A percentile compares a stretch with the other conserved stretches of the same genome.
These are phyloP conservation scores for Melikaiella ostensackeni DNA, from an alignment of 2,888 invertebrate genomes.

Conservation along the genomic window DNA sequence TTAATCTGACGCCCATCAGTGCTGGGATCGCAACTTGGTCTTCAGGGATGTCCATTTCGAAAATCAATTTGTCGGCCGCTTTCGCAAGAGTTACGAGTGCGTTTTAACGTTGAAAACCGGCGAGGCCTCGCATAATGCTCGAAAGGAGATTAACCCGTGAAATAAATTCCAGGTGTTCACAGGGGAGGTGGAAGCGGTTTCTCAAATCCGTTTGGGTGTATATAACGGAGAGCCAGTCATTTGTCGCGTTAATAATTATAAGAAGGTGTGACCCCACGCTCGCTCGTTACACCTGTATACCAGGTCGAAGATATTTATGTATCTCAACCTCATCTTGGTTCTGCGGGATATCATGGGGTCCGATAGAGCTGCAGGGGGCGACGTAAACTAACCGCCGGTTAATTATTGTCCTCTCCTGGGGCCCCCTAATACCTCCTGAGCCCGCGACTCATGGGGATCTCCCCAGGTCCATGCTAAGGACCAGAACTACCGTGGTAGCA, in stretches of 20 bases:
- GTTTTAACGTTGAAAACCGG: conserved; percentile 34
- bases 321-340: conserved; percentile 30
- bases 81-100: conserved; percentile 34
- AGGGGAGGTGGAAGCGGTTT: conserved; percentile 17
- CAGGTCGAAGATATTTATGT: conserved; percentile 29
- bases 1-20: conserved; percentile 20
- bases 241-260: conserved; percentile 77
- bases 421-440: neutral
- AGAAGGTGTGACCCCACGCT: conserved; percentile 67
- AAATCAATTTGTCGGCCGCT: conserved; percentile 38
- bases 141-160: conserved; percentile 39
- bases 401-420: conserved; percentile 71
- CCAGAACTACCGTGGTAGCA: conserved; percentile 75
- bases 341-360: conserved; percentile 49
- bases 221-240: conserved; percentile 64
- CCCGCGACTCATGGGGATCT: conserved; percentile 56
- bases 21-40: conserved; percentile 6
- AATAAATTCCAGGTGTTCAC: conserved; percentile 36
- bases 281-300: conserved; percentile 29
- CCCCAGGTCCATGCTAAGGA: conserved; percentile 57
- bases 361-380: conserved; percentile 58
- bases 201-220: conserved; percentile 39
- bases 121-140: conserved; percentile 16
- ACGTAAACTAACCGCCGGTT: conserved; percentile 76
- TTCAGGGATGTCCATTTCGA: conserved; percentile 38